Percentiles rank a stretch among this genome's conserved stretches.
Conservation (phyloP, 2,888 invertebrate genomes). For the Ormyrus nitidulus region DNA sequence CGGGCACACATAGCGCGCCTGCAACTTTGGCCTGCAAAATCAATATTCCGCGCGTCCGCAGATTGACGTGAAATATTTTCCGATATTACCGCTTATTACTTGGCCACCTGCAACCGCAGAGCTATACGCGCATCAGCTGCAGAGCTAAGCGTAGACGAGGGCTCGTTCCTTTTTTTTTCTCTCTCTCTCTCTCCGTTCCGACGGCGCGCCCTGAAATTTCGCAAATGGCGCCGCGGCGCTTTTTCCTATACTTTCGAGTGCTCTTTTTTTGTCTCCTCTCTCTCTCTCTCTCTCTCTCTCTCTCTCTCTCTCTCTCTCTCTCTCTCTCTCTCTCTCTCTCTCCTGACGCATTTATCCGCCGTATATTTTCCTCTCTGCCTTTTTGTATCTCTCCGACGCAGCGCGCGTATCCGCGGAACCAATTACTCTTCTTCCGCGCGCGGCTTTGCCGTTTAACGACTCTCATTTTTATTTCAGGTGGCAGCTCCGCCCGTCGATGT, state of each 20-base stretch:
- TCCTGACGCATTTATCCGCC: slow-evolving; percentile 25
- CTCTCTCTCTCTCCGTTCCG: neutral
- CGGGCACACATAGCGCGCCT: neutral
- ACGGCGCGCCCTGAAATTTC: neutral
- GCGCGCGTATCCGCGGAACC: slow-evolving; percentile 36
- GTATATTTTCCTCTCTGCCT: slow-evolving; percentile 27
- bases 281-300: neutral
- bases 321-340: neutral
- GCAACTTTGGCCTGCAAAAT: slow-evolving; percentile 56
- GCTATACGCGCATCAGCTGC: slow-evolving; percentile 46
- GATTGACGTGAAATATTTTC: slow-evolving; percentile 70
- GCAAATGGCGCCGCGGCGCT: neutral
- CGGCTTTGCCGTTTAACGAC: slow-evolving; percentile 52
- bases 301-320: neutral
- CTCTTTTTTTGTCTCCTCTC: neutral
- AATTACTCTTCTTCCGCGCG: slow-evolving; percentile 55
- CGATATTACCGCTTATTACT: slow-evolving; percentile 68
- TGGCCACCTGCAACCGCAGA: slow-evolving; percentile 60
- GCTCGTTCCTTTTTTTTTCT: neutral
- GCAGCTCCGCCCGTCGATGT: slow-evolving; percentile 23
- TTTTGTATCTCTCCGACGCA: neutral
- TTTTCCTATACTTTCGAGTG: slow-evolving; percentile 7
- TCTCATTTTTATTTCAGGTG: slow-evolving; percentile 57
- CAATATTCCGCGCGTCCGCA: slow-evolving; percentile 64
- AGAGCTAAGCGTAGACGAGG: slow-evolving; percentile 29